Evolutionary conservation across 1,140 invertebrate genomes (phyloP).

Genomic region (Drosophila bocqueti): DNA sequence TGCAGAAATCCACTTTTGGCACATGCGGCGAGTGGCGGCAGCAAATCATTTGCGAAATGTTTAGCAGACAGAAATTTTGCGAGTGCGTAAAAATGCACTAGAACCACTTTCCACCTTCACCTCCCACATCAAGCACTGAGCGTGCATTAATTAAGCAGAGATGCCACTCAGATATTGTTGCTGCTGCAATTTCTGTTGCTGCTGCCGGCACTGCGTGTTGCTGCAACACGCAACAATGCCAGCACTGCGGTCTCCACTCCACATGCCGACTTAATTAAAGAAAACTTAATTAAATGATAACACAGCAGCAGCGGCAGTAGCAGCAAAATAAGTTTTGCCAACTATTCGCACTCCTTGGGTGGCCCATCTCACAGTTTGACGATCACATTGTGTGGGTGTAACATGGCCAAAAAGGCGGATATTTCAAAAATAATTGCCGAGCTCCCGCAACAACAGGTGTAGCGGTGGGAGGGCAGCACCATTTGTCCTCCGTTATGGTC

Average conservation of each 20-base stretch:
- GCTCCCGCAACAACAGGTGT: constrained; percentile 28
- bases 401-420: constrained; percentile 32
- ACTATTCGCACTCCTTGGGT: constrained; percentile 49
- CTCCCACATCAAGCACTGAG: not conserved
- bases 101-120: constrained; percentile 9
- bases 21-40: constrained; percentile 21
- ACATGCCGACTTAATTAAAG: constrained; percentile 77
- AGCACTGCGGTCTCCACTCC: constrained; percentile 48
- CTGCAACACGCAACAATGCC: constrained; percentile 56
- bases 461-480: not conserved
- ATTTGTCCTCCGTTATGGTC: constrained; percentile 18
- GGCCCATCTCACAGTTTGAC: constrained; percentile 28
- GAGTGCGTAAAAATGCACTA: constrained; percentile 38
- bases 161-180: constrained; percentile 54
- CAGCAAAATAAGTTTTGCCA: constrained; percentile 71
- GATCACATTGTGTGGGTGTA: constrained; percentile 28
- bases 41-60: constrained; percentile 48
- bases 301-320: constrained; percentile 60
- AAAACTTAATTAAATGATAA: constrained; percentile 83
- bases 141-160: constrained; percentile 70
- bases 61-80: constrained; percentile 26
- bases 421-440: constrained; percentile 42
- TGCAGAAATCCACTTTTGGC: constrained; percentile 33
- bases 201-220: constrained; percentile 48
- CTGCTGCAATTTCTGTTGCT: constrained; percentile 9